Conservation (phyloP, 2,113 vertebrate genomes). For the Brachyistius frenatus region DNA sequence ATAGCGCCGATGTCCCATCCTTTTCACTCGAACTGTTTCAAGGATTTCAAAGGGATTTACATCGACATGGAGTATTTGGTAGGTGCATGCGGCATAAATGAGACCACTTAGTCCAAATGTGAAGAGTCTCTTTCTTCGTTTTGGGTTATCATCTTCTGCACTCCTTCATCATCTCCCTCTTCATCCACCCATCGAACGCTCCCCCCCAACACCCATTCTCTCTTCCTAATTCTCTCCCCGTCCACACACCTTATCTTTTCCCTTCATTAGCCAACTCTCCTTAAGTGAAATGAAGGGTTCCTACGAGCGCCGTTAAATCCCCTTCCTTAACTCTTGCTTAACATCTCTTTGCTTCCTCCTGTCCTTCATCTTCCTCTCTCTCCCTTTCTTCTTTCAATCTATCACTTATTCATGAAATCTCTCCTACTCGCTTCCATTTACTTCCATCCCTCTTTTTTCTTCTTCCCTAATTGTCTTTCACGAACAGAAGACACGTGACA, state of each 20-base stretch:
- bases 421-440: neutral
- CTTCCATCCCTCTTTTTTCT: constrained; percentile 1
- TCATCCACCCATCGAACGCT: neutral
- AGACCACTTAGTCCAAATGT: constrained; percentile 49
- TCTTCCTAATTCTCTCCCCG: constrained; percentile 3
- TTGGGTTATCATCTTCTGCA: constrained; percentile 17
- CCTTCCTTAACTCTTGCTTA: constrained; percentile 26
- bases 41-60: constrained; percentile 61
- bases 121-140: constrained; percentile 27
- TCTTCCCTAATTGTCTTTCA: neutral
- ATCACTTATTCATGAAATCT: constrained; percentile 16
- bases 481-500: neutral
- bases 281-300: constrained; percentile 51
- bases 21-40: constrained; percentile 45
- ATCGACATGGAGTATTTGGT: constrained; percentile 49
- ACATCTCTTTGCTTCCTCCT: constrained; percentile 9
- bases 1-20: neutral
- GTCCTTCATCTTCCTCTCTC: neutral
- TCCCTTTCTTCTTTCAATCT: constrained; percentile 12
- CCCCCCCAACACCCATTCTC: neutral
- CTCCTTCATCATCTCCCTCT: constrained; percentile 15
- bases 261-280: constrained; percentile 54
- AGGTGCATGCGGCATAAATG: constrained; percentile 33
- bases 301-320: constrained; percentile 45
- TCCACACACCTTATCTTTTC: constrained; percentile 40